Evolutionary conservation across 2,797 vertebrate genomes (phyloP).

Genomic region (Melanotaenia trifasciata): DNA sequence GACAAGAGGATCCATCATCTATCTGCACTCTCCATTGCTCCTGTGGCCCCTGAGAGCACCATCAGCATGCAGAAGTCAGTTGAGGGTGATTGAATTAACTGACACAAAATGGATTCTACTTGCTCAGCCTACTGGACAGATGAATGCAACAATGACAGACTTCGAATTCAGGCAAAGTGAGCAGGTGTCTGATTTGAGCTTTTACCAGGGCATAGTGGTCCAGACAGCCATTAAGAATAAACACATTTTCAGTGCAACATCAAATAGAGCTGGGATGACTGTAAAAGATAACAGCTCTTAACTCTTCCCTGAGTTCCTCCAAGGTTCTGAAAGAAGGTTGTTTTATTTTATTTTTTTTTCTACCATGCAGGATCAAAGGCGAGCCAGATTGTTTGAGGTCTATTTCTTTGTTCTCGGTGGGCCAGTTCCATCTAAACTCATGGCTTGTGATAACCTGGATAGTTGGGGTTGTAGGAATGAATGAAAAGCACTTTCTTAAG

Average conservation of each 20-base stretch:
- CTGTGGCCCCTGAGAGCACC: slow-evolving; percentile 47
- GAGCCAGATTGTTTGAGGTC: slow-evolving; percentile 36
- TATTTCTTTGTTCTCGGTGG: slow-evolving; percentile 49
- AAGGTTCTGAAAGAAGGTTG: slow-evolving; percentile 9
- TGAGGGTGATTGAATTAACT: slow-evolving; percentile 72
- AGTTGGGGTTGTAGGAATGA: slow-evolving; percentile 61
- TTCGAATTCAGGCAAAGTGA: slow-evolving; percentile 39
- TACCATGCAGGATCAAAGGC: slow-evolving; percentile 38
- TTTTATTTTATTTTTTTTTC: slow-evolving; percentile 20
- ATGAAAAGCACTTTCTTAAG: slow-evolving; percentile 60
- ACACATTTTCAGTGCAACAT: slow-evolving; percentile 41
- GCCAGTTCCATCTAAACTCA: slow-evolving; percentile 36
- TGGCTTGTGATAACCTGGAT: slow-evolving; percentile 45
- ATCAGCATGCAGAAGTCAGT: slow-evolving; percentile 60
- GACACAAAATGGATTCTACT: slow-evolving; percentile 65
- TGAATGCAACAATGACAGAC: slow-evolving; percentile 58
- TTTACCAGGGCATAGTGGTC: slow-evolving; percentile 29
- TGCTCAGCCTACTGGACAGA: slow-evolving; percentile 61
- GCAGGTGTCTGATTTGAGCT: slow-evolving; percentile 32
- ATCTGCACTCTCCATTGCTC: slow-evolving; percentile 59
- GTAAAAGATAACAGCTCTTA: slow-evolving; percentile 49
- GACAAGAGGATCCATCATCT: slow-evolving; percentile 60
- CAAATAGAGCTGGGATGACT: slow-evolving; percentile 25
- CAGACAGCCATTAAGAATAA: slow-evolving; percentile 44
- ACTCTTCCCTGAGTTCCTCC: slow-evolving; percentile 13